Conservation (phyloP, 2,113 vertebrate genomes). For the Mastomys coucha region DNA sequence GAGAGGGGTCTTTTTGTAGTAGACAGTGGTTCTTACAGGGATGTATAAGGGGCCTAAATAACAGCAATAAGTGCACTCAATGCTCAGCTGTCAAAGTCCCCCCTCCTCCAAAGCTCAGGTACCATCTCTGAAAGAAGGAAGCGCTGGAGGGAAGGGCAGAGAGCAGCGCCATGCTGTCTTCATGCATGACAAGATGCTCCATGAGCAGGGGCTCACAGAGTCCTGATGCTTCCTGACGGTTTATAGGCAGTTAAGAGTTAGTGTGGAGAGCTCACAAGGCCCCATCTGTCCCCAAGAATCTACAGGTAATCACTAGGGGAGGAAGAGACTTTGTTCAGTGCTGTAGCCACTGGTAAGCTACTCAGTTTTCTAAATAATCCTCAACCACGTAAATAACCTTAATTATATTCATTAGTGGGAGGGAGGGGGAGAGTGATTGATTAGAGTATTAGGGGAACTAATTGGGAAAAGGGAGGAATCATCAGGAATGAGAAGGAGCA, state of each 20-base stretch:
- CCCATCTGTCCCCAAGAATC: not conserved
- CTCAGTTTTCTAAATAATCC: not conserved
- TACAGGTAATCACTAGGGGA: not conserved
- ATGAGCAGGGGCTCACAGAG: not conserved
- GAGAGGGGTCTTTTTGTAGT: not conserved
- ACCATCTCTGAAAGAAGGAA: not conserved
- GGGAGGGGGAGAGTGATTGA: not conserved
- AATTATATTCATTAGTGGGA: not conserved
- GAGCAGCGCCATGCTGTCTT: not conserved
- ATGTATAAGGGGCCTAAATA: not conserved
- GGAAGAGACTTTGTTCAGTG: not conserved
- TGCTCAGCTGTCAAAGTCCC: not conserved
- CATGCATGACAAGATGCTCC: not conserved
- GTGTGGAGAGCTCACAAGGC: not conserved
- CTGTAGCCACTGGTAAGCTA: not conserved
- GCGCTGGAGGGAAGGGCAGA: not conserved
- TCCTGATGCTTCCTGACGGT: not conserved
- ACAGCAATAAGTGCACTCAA: not conserved
- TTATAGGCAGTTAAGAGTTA: not conserved
- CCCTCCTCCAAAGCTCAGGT: not conserved
- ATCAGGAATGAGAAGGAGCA: not conserved
- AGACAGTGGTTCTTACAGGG: not conserved
- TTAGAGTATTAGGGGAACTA: not conserved
- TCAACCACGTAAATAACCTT: not conserved
- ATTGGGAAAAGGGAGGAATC: not conserved